Evolutionary conservation across 1,140 invertebrate genomes (phyloP).

Genomic region (Drosophila bipectinata): DNA sequence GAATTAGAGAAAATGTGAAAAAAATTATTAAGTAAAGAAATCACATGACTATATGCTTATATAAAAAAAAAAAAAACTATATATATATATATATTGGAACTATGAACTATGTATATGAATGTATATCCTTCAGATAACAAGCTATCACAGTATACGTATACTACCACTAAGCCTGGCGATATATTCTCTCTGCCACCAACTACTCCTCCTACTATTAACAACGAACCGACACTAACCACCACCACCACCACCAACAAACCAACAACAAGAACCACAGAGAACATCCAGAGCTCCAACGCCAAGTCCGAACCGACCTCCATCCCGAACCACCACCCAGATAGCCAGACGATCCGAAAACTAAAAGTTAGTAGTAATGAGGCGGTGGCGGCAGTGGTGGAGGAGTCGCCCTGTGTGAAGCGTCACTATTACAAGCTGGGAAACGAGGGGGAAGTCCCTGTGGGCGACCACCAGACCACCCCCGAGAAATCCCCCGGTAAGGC

Average conservation of each 20-base stretch:
- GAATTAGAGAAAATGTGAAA: slow-evolving; percentile 57
- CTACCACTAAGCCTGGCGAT: slow-evolving; percentile 81
- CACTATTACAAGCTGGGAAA: slow-evolving; percentile 69
- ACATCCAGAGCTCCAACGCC: slow-evolving; percentile 6
- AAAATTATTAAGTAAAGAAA: slow-evolving; percentile 24
- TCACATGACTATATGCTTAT: slow-evolving; percentile 34
- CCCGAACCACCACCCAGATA: slow-evolving; percentile 7
- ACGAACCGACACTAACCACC: slow-evolving; percentile 69
- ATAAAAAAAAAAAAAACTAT: slow-evolving; percentile 28
- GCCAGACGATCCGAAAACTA: slow-evolving; percentile 36
- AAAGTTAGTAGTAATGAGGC: slow-evolving; percentile 63
- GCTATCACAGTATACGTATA: slow-evolving; percentile 80
- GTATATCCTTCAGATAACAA: slow-evolving; percentile 80
- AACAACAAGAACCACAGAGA: slow-evolving; percentile 6
- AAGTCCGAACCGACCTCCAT: too few relatives aligned
- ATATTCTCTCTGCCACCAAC: slow-evolving; percentile 81
- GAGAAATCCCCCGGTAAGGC: slow-evolving; percentile 40
- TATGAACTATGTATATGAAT: slow-evolving; percentile 80
- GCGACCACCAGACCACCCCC: slow-evolving; percentile 3
- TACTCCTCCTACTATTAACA: slow-evolving; percentile 80
- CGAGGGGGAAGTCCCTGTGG: slow-evolving; percentile 24
- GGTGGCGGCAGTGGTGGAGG: slow-evolving; percentile 22
- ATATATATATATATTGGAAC: slow-evolving; percentile 50
- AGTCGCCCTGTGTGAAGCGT: slow-evolving; percentile 65
- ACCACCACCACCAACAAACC: slow-evolving; percentile 14